These are phyloP conservation scores for Geothlypis trichas DNA, from an alignment of 2,113 vertebrate species.

Conservation along the genomic window DNA sequence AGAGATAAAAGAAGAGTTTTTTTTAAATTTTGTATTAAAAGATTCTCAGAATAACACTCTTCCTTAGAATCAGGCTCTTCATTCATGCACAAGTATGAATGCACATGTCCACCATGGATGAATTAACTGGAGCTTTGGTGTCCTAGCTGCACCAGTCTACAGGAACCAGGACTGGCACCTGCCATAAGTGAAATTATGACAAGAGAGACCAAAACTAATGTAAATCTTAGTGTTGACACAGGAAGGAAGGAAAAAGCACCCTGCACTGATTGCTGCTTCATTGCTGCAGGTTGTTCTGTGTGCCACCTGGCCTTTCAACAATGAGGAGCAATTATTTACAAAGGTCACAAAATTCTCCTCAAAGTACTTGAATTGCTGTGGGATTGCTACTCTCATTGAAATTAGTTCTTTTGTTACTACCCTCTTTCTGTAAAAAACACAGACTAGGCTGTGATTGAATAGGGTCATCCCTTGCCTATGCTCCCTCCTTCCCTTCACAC, in stretches of 20 bases:
- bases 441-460: not conserved
- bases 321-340: not conserved
- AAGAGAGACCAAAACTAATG: not conserved
- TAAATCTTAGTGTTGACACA: not conserved
- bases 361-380: not conserved
- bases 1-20: not conserved
- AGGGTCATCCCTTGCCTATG: accelerated
- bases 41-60: not conserved
- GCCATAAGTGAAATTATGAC: not conserved
- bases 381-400: not conserved
- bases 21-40: not conserved
- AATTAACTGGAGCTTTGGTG: not conserved
- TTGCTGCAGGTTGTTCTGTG: not conserved
- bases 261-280: not conserved
- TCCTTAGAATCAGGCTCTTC: not conserved
- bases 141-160: not conserved
- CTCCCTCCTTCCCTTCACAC: not conserved
- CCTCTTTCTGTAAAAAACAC: not conserved
- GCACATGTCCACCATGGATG: not conserved
- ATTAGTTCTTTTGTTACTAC: not conserved
- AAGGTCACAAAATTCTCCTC: not conserved
- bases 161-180: not conserved
- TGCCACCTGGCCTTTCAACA: not conserved
- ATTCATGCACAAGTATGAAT: not conserved
- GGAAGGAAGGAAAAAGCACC: not conserved